Percentiles rank a stretch among this genome's conserved stretches.
Conservation (phyloP, 2,113 vertebrate species). For the Semnopithecus entellus region DNA sequence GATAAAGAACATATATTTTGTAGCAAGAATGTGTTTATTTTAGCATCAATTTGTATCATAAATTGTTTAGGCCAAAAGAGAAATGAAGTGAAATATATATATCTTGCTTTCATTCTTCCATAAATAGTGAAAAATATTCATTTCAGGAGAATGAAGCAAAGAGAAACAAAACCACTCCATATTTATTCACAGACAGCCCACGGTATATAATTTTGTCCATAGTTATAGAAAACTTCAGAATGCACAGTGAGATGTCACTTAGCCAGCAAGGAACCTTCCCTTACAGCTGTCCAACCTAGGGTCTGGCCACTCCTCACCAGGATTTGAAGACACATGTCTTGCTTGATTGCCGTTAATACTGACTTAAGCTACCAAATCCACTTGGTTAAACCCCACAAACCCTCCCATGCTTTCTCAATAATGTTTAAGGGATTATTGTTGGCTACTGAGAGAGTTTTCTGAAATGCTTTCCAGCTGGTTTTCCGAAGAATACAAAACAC, state of each 20-base stretch:
- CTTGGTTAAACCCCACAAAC: no score
- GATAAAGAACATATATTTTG: not conserved
- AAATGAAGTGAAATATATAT: no score
- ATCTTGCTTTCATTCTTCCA: not conserved
- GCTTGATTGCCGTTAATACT: no score
- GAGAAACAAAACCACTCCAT: not conserved
- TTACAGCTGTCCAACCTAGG: not conserved
- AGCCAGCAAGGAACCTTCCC: not conserved
- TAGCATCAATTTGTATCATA: not conserved
- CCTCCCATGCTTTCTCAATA: no score
- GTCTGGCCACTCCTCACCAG: not conserved
- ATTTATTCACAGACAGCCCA: no score
- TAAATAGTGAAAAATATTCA: not conserved
- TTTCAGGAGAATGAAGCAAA: not conserved
- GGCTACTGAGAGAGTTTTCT: fast-evolving
- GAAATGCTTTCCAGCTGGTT: not conserved
- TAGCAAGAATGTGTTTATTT: not conserved
- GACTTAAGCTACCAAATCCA: not conserved
- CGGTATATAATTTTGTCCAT: fast-evolving
- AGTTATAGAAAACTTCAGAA: not conserved
- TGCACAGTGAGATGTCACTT: fast-evolving
- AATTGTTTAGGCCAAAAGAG: not conserved
- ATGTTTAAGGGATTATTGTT: not conserved
- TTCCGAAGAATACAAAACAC: not conserved
- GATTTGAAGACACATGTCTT: not conserved